These are phyloP conservation scores for Latheticus oryzae DNA, from an alignment of 2,888 invertebrate genomes.

Conservation along the genomic window DNA sequence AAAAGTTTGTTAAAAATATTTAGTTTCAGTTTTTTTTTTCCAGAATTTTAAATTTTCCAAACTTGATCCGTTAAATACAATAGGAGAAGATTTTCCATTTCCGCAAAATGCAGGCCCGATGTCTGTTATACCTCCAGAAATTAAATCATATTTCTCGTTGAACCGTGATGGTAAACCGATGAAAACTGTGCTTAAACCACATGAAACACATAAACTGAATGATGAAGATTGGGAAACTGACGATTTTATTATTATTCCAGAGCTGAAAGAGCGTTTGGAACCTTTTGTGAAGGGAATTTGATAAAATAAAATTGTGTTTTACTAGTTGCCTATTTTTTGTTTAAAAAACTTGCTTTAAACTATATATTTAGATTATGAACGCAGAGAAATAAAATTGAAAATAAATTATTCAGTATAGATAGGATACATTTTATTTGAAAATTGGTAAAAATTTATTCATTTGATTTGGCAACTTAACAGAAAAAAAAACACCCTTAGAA, in stretches of 20 bases:
- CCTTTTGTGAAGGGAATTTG: too few relatives aligned
- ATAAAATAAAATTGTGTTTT: too few relatives aligned
- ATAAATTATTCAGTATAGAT: too few relatives aligned
- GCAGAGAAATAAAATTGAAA: too few relatives aligned
- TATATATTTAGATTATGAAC: too few relatives aligned
- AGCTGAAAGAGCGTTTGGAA: slow-evolving; percentile 42
- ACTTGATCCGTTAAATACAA: slow-evolving; percentile 63
- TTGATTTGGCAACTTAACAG: too few relatives aligned
- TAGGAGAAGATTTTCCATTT: slow-evolving; percentile 71
- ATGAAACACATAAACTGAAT: slow-evolving; percentile 66
- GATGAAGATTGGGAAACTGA: slow-evolving; percentile 75
- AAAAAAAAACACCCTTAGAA: too few relatives aligned
- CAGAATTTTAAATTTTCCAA: slow-evolving; percentile 74
- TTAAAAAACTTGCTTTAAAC: too few relatives aligned
- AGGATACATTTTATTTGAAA: too few relatives aligned
- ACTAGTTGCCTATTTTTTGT: too few relatives aligned
- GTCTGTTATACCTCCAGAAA: slow-evolving; percentile 65
- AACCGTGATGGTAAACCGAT: slow-evolving; percentile 72
- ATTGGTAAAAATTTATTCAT: too few relatives aligned
- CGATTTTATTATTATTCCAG: slow-evolving; percentile 75
- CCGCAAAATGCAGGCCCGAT: slow-evolving; percentile 74
- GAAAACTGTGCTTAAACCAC: slow-evolving; percentile 69
- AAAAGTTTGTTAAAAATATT: background rate
- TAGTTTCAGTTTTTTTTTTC: too few relatives aligned
- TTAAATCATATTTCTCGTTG: slow-evolving; percentile 73